These are phyloP conservation scores for Onychorhynchus coronatus DNA, from an alignment of 2,113 vertebrate genomes.

Conservation along the genomic window DNA sequence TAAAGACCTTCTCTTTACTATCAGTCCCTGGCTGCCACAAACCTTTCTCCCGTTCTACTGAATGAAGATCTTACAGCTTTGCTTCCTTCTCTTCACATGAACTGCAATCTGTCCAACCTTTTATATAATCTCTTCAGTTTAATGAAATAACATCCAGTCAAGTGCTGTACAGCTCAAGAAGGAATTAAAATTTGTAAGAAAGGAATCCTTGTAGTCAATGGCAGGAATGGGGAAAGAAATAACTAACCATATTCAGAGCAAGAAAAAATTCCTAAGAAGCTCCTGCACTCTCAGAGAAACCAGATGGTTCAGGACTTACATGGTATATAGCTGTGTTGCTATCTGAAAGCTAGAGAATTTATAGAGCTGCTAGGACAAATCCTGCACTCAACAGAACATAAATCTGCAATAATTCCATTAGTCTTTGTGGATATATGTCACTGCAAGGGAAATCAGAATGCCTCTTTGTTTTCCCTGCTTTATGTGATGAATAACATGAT, in stretches of 20 bases:
- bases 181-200: not conserved
- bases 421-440: not conserved
- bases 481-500: not conserved
- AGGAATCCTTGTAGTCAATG: not conserved
- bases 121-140: not conserved
- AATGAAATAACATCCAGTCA: not conserved
- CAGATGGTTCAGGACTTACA: not conserved
- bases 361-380: constrained; percentile 10
- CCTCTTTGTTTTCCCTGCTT: not conserved
- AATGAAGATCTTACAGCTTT: not conserved
- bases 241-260: not conserved
- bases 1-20: not conserved
- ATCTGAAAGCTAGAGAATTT: not conserved
- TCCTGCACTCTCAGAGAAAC: not conserved
- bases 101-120: not conserved
- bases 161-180: not conserved
- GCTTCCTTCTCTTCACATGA: not conserved
- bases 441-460: not conserved
- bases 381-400: not conserved
- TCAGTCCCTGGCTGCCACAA: not conserved
- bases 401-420: constrained; percentile 23
- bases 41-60: not conserved
- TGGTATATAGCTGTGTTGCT: not conserved
- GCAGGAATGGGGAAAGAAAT: not conserved
- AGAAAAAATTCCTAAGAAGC: not conserved